Conservation (phyloP, 2,797 vertebrate species). For the Danio albolineatus region DNA sequence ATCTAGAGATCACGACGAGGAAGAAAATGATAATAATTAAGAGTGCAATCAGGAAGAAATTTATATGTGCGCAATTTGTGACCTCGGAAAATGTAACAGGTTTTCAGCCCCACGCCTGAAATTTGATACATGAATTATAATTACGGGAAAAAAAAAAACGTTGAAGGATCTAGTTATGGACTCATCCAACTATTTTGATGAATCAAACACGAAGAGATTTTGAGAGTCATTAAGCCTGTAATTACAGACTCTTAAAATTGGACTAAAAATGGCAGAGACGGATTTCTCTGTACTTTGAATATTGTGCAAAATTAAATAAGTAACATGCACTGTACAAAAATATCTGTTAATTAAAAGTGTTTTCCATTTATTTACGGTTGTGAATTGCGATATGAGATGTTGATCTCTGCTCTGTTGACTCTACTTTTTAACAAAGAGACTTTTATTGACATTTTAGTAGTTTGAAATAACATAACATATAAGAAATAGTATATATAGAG, state of each 20-base stretch:
- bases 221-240: slow-evolving; percentile 25
- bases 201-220: slow-evolving; percentile 22
- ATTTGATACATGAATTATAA: slow-evolving; percentile 11
- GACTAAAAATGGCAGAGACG: not conserved
- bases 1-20: not conserved
- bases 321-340: no score
- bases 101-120: slow-evolving; percentile 3
- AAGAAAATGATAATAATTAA: slow-evolving; percentile 38
- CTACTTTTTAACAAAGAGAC: no score
- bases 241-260: slow-evolving; percentile 7
- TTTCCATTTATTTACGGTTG: no score
- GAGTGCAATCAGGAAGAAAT: slow-evolving; percentile 16
- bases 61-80: not conserved
- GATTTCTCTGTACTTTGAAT: not conserved
- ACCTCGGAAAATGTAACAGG: slow-evolving; percentile 5
- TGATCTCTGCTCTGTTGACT: no score
- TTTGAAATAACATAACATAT: no score
- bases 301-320: not conserved
- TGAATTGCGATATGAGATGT: no score
- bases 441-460: no score
- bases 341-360: no score
- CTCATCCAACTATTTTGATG: not conserved
- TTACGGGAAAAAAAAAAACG: slow-evolving; percentile 22
- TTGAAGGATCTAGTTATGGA: not conserved
- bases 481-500: no score